Conservation (phyloP, 2,888 invertebrate species). For the Atherix ibis region DNA sequence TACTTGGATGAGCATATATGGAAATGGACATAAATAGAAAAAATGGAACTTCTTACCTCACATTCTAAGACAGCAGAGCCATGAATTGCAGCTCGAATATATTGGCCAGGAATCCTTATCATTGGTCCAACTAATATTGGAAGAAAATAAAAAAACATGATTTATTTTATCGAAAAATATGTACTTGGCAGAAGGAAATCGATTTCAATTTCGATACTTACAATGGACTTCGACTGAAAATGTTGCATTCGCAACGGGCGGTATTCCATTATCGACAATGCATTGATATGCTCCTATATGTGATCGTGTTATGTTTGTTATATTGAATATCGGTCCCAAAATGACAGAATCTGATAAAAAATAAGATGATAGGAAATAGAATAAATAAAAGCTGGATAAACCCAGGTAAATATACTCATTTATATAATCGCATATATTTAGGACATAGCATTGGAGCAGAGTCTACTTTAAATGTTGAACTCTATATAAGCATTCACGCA, state of each 20-base stretch:
- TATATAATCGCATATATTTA: no score
- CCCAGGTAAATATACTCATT: no score
- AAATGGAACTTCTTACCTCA: conserved; percentile 47
- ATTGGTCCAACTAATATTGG: conserved; percentile 76
- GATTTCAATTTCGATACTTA: no score
- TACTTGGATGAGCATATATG: no score
- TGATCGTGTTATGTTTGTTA: conserved; percentile 52
- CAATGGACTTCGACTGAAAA: conserved; percentile 81
- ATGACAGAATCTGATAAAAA: conserved; percentile 46
- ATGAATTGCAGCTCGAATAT: conserved; percentile 55
- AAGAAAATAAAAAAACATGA: conserved; percentile 12
- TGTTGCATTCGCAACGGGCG: conserved; percentile 63
- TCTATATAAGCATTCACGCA: no score
- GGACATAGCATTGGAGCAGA: no score
- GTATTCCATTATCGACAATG: conserved; percentile 69
- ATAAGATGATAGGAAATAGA: not conserved
- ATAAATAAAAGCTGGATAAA: no score
- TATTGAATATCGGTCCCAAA: conserved; percentile 59
- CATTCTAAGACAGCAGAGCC: conserved; percentile 60
- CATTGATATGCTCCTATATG: conserved; percentile 64
- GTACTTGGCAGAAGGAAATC: no score
- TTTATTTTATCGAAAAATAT: no score
- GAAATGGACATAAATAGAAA: no score
- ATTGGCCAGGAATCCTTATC: conserved; percentile 61
- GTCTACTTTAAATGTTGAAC: no score